phyloP scores from a whole-genome alignment of 2,888 invertebrate species.

The Agrotis ipsilon region DNA sequence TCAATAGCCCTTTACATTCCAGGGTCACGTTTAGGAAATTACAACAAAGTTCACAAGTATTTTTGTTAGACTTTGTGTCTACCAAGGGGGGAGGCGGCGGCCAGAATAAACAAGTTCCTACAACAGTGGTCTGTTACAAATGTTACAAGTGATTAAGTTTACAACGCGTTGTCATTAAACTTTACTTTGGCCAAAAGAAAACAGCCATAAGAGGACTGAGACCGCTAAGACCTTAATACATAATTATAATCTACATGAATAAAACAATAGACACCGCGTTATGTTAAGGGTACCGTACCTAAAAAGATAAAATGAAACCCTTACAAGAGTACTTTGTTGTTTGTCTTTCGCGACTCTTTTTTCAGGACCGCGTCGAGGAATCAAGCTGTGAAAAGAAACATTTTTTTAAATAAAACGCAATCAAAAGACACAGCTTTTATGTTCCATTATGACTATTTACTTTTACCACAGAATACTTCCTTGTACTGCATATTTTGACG shows the following conservation, averaged over 20 bases:
- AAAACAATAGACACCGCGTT: not conserved
- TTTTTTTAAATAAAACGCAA: no score
- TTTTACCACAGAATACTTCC: no score
- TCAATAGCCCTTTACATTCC: no score
- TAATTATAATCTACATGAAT: not conserved
- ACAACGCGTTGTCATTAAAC: not conserved
- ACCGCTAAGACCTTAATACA: not conserved
- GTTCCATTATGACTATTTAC: no score
- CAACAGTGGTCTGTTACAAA: not conserved
- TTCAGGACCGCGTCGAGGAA: no score
- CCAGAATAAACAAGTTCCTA: conserved; percentile 6
- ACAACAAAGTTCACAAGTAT: not conserved
- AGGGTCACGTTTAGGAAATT: not conserved
- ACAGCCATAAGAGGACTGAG: not conserved
- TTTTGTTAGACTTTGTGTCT: not conserved
- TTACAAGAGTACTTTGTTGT: no score
- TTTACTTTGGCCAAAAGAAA: not conserved
- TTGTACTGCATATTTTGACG: no score
- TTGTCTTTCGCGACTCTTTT: no score
- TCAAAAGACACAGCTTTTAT: no score
- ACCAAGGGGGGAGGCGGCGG: not conserved
- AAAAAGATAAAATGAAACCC: no score
- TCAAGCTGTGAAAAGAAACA: no score
- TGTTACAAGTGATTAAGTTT: conserved; percentile 8
- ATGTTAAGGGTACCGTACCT: no score